phyloP scores from a whole-genome alignment of 1,140 invertebrate genomes.

The Cotesia typhae region DNA sequence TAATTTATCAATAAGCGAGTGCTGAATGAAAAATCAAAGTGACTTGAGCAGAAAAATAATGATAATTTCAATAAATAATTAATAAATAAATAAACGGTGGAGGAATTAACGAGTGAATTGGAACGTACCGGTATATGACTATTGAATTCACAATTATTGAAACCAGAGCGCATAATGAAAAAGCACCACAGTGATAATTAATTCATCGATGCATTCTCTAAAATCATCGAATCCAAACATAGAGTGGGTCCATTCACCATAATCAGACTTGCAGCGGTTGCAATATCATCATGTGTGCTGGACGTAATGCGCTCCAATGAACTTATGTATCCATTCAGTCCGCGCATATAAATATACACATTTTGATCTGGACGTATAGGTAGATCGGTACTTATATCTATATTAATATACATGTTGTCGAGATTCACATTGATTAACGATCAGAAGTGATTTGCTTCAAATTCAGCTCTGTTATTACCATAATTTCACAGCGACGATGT shows the following conservation, averaged over 20 bases:
- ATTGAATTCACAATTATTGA: background rate
- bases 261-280: conserved; percentile 14
- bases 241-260: conserved; percentile 8
- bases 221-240: conserved; percentile 20
- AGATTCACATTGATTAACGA: conserved; percentile 22
- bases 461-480: conserved; percentile 10
- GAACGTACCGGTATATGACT: background rate
- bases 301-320: conserved; percentile 12
- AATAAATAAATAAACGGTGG: background rate
- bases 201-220: conserved; percentile 19
- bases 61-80: background rate
- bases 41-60: background rate
- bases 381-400: background rate
- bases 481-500: conserved; percentile 12
- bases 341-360: background rate
- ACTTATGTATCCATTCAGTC: conserved; percentile 13
- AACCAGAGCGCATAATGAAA: background rate
- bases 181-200: conserved; percentile 18
- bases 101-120: background rate
- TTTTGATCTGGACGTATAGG: too few relatives aligned
- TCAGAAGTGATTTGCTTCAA: conserved; percentile 18
- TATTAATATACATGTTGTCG: background rate
- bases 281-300: conserved; percentile 4
- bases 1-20: too few relatives aligned
- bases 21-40: too few relatives aligned